phyloP scores from a whole-genome alignment of 2,113 vertebrate genomes.

The Ciconia boyciana region DNA sequence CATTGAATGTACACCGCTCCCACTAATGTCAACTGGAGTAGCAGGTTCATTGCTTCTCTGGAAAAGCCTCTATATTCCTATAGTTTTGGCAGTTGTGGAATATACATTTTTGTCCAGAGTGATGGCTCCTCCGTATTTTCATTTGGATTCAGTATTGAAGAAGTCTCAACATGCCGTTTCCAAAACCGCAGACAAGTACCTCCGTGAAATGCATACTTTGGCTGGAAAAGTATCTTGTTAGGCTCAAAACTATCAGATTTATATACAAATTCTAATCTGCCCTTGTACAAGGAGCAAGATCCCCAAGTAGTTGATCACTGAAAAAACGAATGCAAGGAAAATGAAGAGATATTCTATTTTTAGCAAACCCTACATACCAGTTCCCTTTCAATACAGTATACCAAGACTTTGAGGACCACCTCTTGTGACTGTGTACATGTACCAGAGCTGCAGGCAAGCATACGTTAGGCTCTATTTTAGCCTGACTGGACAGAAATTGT shows the following conservation, averaged over 20 bases:
- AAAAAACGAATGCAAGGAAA: background rate
- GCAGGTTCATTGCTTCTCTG: background rate
- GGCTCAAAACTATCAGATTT: background rate
- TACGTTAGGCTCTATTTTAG: accelerated
- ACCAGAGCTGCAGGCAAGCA: background rate
- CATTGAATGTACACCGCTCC: background rate
- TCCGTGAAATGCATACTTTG: background rate
- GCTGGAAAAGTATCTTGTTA: background rate
- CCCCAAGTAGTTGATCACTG: background rate
- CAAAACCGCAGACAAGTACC: background rate
- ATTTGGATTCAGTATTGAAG: background rate
- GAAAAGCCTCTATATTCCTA: background rate
- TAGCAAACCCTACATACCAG: background rate
- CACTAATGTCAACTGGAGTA: background rate
- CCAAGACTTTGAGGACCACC: background rate
- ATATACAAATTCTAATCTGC: background rate
- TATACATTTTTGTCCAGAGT: background rate
- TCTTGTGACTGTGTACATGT: too few species aligned
- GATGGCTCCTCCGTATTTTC: background rate
- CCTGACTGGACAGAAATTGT: background rate
- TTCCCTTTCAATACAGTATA: background rate
- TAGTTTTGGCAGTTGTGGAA: background rate
- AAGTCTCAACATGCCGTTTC: background rate
- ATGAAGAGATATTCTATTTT: background rate
- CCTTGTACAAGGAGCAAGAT: background rate